phyloP scores from a whole-genome alignment of 37 sponge, comb jelly and placozoan genomes.

The Haliclona indistincta region DNA sequence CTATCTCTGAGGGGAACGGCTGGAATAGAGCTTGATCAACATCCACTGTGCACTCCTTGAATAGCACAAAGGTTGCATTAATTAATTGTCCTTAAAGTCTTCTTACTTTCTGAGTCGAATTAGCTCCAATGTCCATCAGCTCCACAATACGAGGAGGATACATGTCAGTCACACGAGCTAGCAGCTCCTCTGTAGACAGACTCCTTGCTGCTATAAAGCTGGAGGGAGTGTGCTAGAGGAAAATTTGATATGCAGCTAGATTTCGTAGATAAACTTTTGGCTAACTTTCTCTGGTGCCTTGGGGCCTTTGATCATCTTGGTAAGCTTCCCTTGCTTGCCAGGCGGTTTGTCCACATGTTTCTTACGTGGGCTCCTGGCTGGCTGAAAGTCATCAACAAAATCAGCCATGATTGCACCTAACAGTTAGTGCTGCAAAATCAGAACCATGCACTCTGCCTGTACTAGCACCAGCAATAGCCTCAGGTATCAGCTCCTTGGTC shows the following conservation, averaged over 20 bases:
- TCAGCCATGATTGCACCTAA: no score
- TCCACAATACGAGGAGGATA: slow-evolving; percentile 83
- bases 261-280: neutral
- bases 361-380: no score
- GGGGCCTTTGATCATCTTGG: slow-evolving; percentile 47
- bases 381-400: no score
- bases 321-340: slow-evolving; percentile 11
- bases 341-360: no score
- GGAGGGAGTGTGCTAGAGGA: slow-evolving; percentile 77
- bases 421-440: no score
- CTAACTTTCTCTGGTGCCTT: slow-evolving; percentile 26
- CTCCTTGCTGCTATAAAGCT: slow-evolving; percentile 72
- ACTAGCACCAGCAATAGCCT: no score
- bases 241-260: neutral
- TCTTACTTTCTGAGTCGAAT: slow-evolving; percentile 77
- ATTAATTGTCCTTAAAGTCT: slow-evolving; percentile 3
- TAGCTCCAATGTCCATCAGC: slow-evolving; percentile 84
- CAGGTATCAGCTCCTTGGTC: neutral
- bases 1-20: slow-evolving; percentile 88
- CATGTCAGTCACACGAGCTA: slow-evolving; percentile 51
- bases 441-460: no score
- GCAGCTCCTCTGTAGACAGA: slow-evolving; percentile 79
- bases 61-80: neutral
- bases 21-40: slow-evolving; percentile 91
- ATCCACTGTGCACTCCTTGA: slow-evolving; percentile 70